Conservation (phyloP, 2,888 invertebrate genomes). For the Liposcelis brunnea region DNA sequence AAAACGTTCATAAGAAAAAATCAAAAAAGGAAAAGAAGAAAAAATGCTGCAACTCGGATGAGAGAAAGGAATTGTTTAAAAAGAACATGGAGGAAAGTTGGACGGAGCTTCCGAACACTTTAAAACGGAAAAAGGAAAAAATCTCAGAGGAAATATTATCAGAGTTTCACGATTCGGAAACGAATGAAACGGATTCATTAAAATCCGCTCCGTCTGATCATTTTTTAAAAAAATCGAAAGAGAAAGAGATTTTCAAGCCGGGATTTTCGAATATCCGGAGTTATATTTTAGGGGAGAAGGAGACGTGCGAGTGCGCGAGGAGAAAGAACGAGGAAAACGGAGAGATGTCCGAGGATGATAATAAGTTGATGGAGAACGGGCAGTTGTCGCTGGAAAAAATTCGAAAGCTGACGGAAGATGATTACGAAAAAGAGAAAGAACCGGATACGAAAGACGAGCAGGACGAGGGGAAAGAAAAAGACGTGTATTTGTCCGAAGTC, state of each 20-base stretch:
- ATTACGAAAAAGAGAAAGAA: too few species aligned
- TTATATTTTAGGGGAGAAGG: background rate
- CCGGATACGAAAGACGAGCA: too few species aligned
- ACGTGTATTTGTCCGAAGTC: too few species aligned
- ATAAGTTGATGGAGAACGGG: too few species aligned
- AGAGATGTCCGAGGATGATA: too few species aligned
- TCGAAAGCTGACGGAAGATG: too few species aligned
- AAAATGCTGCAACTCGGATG: background rate
- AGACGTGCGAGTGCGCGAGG: background rate
- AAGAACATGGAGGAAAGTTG: conserved; percentile 19
- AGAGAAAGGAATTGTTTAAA: conserved; percentile 14
- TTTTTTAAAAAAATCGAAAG: background rate
- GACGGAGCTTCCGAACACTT: conserved; percentile 27
- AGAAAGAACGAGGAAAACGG: too few species aligned
- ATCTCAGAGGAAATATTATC: conserved; percentile 15
- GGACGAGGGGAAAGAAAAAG: too few species aligned
- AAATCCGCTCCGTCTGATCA: background rate
- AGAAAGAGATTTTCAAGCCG: too few species aligned
- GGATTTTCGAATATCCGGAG: background rate
- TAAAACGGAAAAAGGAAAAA: conserved; percentile 20
- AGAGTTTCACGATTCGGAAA: conserved; percentile 13
- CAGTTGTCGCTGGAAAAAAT: too few species aligned
- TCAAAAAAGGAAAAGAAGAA: conserved; percentile 6
- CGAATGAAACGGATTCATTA: background rate
- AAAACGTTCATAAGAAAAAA: conserved; percentile 15